A percentile compares a stretch with the other conserved stretches of the same genome.
phyloP scores from a whole-genome alignment of 2,797 vertebrate genomes.

The Muscicapa striata region DNA sequence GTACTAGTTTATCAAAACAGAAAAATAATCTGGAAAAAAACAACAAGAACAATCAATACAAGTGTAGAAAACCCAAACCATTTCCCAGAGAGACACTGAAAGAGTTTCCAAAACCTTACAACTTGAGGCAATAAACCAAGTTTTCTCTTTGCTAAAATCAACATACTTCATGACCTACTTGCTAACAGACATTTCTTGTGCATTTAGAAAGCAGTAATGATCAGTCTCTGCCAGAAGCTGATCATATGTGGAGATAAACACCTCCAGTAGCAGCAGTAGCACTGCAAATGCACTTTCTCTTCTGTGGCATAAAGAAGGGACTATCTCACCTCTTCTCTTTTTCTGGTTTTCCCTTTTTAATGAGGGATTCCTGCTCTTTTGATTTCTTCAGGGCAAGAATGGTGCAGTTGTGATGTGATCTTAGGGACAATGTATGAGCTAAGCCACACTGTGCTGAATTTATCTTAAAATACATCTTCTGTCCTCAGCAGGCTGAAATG shows the following conservation, averaged over 20 bases:
- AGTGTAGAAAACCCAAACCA: background rate
- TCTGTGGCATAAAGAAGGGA: background rate
- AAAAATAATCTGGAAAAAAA: background rate
- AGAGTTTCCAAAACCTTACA: background rate
- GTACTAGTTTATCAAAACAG: background rate
- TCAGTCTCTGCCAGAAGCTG: background rate
- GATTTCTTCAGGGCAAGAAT: background rate
- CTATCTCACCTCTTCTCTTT: background rate
- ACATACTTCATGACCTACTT: background rate
- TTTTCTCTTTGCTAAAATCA: background rate
- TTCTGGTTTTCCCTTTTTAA: background rate
- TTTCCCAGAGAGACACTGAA: background rate
- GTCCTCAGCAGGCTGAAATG: background rate
- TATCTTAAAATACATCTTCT: background rate
- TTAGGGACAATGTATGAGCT: background rate
- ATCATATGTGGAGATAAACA: background rate
- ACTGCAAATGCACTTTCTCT: background rate
- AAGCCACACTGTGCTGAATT: background rate
- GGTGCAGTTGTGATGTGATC: background rate
- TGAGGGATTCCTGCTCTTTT: background rate
- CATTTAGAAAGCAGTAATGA: background rate
- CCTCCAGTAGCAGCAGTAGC: background rate
- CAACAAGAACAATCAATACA: background rate
- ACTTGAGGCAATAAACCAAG: background rate
- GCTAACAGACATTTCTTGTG: background rate